These are phyloP conservation scores for Phalloptychus januarius DNA, from an alignment of 2,797 vertebrate genomes.

Conservation along the genomic window DNA sequence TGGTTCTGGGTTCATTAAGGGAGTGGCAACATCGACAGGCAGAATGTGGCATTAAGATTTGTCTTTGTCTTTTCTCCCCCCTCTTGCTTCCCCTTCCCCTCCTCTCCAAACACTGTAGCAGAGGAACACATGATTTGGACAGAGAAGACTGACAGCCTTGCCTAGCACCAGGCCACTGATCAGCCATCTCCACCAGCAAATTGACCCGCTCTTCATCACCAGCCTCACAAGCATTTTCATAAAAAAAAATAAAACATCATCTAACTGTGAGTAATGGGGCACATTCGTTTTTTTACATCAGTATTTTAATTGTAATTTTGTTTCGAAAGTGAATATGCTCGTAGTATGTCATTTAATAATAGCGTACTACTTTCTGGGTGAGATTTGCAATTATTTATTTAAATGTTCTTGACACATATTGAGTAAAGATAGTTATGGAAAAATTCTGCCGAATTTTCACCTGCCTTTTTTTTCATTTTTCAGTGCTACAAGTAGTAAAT, in stretches of 20 bases:
- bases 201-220: conserved; percentile 75
- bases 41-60: conserved; percentile 75
- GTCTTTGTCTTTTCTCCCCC: conserved; percentile 69
- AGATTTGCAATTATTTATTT: conserved; percentile 29
- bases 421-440: conserved; percentile 4
- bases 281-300: conserved; percentile 10
- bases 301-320: conserved; percentile 31
- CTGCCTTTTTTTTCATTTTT: conserved; percentile 13
- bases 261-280: conserved; percentile 74
- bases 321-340: not conserved
- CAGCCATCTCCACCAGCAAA: conserved; percentile 79
- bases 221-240: conserved; percentile 73
- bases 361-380: conserved; percentile 9
- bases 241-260: conserved; percentile 71
- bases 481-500: conserved; percentile 13
- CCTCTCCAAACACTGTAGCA: conserved; percentile 69
- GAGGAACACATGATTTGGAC: conserved; percentile 78
- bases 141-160: conserved; percentile 77
- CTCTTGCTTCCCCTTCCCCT: conserved; percentile 29
- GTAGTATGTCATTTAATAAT: not conserved
- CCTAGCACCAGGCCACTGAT: conserved; percentile 76
- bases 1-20: conserved; percentile 73
- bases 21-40: conserved; percentile 76
- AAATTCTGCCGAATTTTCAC: not conserved
- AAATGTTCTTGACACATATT: conserved; percentile 29